phyloP scores from a whole-genome alignment of 2,888 invertebrate species.

The Nephrotoma appendiculata region DNA sequence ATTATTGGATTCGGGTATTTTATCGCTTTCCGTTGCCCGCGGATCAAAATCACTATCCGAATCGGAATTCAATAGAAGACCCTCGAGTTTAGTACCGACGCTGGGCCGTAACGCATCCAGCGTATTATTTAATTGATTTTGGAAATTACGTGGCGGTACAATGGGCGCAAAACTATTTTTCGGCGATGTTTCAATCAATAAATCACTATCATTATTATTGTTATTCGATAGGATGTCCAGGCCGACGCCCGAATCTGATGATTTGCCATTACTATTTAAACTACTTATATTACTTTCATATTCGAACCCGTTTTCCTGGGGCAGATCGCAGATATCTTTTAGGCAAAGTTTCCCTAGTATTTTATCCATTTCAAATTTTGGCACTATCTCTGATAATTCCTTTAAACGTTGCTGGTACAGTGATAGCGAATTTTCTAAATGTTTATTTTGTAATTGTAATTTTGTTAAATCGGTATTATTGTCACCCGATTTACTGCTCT shows the following conservation, averaged over 20 bases:
- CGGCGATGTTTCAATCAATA: constrained; percentile 29
- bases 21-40: constrained; percentile 58
- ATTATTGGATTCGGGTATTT: constrained; percentile 12
- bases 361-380: constrained; percentile 31
- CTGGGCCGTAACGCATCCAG: constrained; percentile 43
- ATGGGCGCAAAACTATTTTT: constrained; percentile 25
- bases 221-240: constrained; percentile 14
- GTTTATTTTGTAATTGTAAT: constrained; percentile 75
- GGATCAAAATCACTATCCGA: constrained; percentile 83
- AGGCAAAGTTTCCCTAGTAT: constrained; percentile 38
- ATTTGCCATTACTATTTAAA: constrained; percentile 26
- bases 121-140: constrained; percentile 37
- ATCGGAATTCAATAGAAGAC: constrained; percentile 57
- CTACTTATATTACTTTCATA: constrained; percentile 13
- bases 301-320: constrained; percentile 19
- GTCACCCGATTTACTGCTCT: constrained; percentile 79
- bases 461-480: constrained; percentile 42
- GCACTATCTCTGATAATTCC: constrained; percentile 38
- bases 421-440: constrained; percentile 72
- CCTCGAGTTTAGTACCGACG: constrained; percentile 66
- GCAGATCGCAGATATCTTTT: constrained; percentile 37
- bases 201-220: constrained; percentile 23
- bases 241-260: constrained; percentile 26
- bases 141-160: constrained; percentile 29
- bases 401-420: constrained; percentile 68